Conservation (phyloP, 2,888 invertebrate genomes). For the Hydrotaea diabolus region DNA sequence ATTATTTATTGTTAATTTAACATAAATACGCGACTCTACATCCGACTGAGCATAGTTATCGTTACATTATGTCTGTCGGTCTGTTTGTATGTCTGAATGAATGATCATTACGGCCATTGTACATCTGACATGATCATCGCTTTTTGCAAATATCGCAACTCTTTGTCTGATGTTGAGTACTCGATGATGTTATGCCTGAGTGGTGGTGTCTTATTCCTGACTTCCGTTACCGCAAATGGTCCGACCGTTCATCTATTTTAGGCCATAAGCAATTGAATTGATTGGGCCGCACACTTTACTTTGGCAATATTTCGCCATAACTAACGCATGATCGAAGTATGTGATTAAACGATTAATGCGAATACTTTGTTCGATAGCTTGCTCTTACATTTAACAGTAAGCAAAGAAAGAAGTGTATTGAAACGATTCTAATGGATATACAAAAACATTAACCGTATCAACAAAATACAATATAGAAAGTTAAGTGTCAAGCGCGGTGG, state of each 20-base stretch:
- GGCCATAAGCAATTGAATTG: constrained; percentile 25
- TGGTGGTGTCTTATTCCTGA: constrained; percentile 6
- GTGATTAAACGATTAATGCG: constrained; percentile 4
- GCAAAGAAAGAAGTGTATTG: too few relatives aligned
- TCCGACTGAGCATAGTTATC: neutral
- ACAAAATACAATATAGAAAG: too few relatives aligned
- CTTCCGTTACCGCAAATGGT: constrained; percentile 38
- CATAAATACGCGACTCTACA: constrained; percentile 6
- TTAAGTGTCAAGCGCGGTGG: too few relatives aligned
- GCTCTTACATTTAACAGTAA: too few relatives aligned
- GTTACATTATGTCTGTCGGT: too few relatives aligned
- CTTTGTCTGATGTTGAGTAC: constrained; percentile 17
- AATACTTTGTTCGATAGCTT: neutral
- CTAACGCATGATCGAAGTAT: neutral
- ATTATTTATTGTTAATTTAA: neutral
- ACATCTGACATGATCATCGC: neutral
- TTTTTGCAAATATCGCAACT: constrained; percentile 7
- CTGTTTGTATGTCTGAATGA: too few relatives aligned
- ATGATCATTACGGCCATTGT: neutral
- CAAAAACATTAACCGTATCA: too few relatives aligned
- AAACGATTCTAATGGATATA: too few relatives aligned
- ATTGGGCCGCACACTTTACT: neutral
- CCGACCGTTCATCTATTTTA: neutral
- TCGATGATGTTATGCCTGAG: constrained; percentile 11
- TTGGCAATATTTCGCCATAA: neutral